A percentile compares a stretch with the other conserved stretches of the same genome.
Evolutionary conservation across 1,140 invertebrate species (phyloP).

Genomic region (Periplaneta americana): DNA sequence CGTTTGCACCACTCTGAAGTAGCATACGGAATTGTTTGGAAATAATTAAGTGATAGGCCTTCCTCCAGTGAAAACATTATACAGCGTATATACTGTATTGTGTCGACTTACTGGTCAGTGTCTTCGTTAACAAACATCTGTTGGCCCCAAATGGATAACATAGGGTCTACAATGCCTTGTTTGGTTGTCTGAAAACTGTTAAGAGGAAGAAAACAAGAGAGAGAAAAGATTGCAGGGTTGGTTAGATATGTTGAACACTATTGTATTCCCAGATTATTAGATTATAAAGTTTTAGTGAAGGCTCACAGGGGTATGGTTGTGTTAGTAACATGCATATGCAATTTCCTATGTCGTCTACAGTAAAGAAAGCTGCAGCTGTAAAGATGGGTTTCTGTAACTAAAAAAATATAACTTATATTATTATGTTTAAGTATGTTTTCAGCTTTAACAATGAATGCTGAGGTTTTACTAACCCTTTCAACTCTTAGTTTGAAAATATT

Average conservation of each 20-base stretch:
- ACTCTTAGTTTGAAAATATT: too few relatives aligned
- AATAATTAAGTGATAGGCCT: too few relatives aligned
- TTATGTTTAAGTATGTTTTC: background rate
- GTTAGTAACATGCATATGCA: background rate
- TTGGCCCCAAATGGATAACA: constrained; percentile 95
- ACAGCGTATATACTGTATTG: background rate
- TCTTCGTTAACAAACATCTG: constrained; percentile 95
- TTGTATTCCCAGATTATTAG: constrained; percentile 25
- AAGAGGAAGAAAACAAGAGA: constrained; percentile 27
- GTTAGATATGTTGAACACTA: constrained; percentile 9
- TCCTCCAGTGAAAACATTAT: background rate
- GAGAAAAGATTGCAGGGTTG: constrained; percentile 20
- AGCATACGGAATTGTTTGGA: too few relatives aligned
- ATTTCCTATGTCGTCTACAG: background rate
- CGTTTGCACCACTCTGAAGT: too few relatives aligned
- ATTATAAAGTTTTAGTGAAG: background rate
- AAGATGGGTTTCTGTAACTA: background rate
- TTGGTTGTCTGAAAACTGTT: constrained; percentile 90
- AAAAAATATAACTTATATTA: background rate
- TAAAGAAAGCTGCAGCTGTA: background rate
- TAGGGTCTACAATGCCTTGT: constrained; percentile 93
- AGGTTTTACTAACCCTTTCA: too few relatives aligned
- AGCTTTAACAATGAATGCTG: background rate
- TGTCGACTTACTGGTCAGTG: constrained; percentile 82
- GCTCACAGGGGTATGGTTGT: constrained; percentile 3